These are phyloP conservation scores for Lethrus apterus DNA, from an alignment of 1,140 invertebrate genomes.

Conservation along the genomic window DNA sequence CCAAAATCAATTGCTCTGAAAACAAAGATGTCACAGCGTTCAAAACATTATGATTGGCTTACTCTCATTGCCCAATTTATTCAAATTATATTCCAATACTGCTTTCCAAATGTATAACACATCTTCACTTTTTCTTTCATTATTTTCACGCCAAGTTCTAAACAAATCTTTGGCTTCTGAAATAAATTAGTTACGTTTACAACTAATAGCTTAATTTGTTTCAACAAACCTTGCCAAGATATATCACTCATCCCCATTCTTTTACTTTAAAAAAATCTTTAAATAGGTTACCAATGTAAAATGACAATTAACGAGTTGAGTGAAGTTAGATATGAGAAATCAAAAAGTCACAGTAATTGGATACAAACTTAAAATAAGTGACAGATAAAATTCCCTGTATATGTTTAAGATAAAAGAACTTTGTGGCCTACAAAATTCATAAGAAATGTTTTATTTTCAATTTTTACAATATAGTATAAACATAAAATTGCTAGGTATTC, in stretches of 20 bases:
- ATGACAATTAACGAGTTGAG: too few relatives aligned
- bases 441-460: constrained; percentile 6
- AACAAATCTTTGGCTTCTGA: constrained; percentile 77
- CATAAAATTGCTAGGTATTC: constrained; percentile 1
- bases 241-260: constrained; percentile 11
- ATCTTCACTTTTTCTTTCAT: constrained; percentile 79
- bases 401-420: too few relatives aligned
- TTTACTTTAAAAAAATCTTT: too few relatives aligned
- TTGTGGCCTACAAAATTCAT: too few relatives aligned
- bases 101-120: constrained; percentile 82
- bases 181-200: too few relatives aligned
- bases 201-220: too few relatives aligned
- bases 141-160: constrained; percentile 86
- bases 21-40: constrained; percentile 32
- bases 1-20: constrained; percentile 79
- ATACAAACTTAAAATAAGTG: too few relatives aligned
- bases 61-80: constrained; percentile 91
- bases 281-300: too few relatives aligned
- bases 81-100: constrained; percentile 60
- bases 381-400: too few relatives aligned
- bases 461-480: constrained; percentile 3
- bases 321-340: too few relatives aligned
- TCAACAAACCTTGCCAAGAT: constrained; percentile 12
- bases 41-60: constrained; percentile 35
- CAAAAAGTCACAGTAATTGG: too few relatives aligned